These are phyloP conservation scores for Eumaeus atala DNA, from an alignment of 1,140 invertebrate species.

Conservation along the genomic window DNA sequence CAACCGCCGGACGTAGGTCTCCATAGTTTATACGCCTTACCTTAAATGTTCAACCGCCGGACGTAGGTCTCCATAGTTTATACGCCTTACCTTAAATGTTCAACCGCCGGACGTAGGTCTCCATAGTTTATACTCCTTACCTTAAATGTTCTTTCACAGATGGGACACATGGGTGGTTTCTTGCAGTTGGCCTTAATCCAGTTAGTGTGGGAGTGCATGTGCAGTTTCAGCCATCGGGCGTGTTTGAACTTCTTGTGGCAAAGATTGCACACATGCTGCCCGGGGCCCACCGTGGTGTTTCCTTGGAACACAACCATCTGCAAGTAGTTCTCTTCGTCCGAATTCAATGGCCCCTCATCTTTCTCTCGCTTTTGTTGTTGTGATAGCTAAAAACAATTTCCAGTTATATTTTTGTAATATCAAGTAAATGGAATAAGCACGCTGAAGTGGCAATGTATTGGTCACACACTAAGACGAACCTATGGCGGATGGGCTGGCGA, in stretches of 20 bases:
- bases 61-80: too few species aligned
- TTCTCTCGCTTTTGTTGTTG: slow-evolving; percentile 17
- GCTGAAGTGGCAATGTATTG: too few species aligned
- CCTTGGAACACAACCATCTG: slow-evolving; percentile 70
- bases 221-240: slow-evolving; percentile 74
- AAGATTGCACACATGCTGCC: slow-evolving; percentile 75
- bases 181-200: slow-evolving; percentile 79
- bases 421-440: slow-evolving; percentile 6
- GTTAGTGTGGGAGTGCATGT: slow-evolving; percentile 76
- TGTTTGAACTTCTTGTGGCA: slow-evolving; percentile 77
- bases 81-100: slow-evolving; percentile 63
- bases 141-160: slow-evolving; percentile 72
- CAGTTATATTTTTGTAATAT: too few species aligned
- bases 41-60: too few species aligned
- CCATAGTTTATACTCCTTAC: slow-evolving; percentile 30
- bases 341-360: slow-evolving; percentile 44
- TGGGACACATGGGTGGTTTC: slow-evolving; percentile 76
- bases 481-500: too few species aligned
- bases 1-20: too few species aligned
- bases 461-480: too few species aligned
- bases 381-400: not conserved
- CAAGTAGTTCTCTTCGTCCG: slow-evolving; percentile 60
- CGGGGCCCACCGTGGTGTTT: slow-evolving; percentile 58
- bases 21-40: too few species aligned
- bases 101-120: too few species aligned